These are phyloP conservation scores for Ceratosolen fusciceps DNA, from an alignment of 1,140 invertebrate species.

Conservation along the genomic window DNA sequence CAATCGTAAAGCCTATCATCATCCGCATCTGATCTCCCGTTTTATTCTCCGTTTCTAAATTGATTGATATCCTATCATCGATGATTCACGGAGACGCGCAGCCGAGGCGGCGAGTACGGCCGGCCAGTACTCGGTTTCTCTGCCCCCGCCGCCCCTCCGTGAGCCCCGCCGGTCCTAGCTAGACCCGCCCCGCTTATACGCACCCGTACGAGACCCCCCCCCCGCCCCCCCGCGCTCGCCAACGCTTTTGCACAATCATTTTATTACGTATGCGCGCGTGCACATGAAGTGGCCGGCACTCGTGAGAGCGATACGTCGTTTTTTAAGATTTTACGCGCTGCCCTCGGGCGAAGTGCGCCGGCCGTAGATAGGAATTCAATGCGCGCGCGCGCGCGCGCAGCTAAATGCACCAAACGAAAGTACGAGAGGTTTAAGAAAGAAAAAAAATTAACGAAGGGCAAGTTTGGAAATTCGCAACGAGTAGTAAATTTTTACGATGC, in stretches of 20 bases:
- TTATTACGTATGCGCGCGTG: not conserved
- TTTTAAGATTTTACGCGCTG: constrained; percentile 12
- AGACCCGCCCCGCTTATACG: too few species aligned
- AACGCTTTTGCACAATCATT: constrained; percentile 29
- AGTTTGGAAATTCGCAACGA: not conserved
- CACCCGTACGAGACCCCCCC: too few species aligned
- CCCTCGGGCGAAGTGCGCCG: not conserved
- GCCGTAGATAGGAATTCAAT: constrained; percentile 24
- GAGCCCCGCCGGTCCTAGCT: too few species aligned
- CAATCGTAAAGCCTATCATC: constrained; percentile 17
- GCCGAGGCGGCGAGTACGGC: not conserved
- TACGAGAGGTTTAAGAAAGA: not conserved
- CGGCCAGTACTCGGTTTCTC: too few species aligned
- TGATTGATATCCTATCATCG: constrained; percentile 42
- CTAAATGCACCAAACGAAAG: not conserved
- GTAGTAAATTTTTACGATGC: constrained; percentile 7
- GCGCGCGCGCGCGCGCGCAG: constrained; percentile 4
- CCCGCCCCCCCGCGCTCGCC: not conserved
- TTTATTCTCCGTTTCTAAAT: constrained; percentile 34
- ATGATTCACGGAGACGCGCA: constrained; percentile 22
- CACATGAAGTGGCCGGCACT: not conserved
- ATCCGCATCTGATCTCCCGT: constrained; percentile 18
- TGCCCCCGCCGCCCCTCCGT: too few species aligned
- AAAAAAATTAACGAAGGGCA: not conserved
- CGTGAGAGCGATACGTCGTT: constrained; percentile 14